Conservation (phyloP, 2,888 invertebrate species). For the Apamea anceps region DNA sequence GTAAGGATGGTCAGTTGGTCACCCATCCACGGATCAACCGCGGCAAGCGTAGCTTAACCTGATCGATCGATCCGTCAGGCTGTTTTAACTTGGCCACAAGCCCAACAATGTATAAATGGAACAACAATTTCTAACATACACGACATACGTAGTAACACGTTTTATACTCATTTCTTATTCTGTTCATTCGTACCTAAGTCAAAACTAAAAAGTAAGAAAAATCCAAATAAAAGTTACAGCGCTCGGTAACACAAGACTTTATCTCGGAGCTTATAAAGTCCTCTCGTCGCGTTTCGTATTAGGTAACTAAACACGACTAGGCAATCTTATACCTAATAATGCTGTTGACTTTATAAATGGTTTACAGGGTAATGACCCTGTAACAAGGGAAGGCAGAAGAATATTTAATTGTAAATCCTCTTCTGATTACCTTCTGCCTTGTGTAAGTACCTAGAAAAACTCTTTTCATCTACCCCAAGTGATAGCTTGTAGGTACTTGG, state of each 20-base stretch:
- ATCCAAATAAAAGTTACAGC: not conserved
- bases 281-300: conserved; percentile 29
- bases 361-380: conserved; percentile 24
- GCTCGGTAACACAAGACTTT: conserved; percentile 39
- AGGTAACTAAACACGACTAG: conserved; percentile 33
- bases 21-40: no score
- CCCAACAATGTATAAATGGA: not conserved
- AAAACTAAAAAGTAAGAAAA: no score
- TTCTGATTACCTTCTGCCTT: no score
- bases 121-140: not conserved
- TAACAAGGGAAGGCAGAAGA: not conserved
- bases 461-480: no score
- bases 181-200: not conserved
- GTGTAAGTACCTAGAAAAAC: not conserved
- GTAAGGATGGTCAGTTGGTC: no score
- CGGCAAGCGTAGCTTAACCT: no score
- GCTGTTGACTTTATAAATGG: conserved; percentile 13
- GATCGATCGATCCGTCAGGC: no score
- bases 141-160: not conserved
- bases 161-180: not conserved
- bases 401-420: not conserved
- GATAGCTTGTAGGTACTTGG: no score
- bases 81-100: no score
- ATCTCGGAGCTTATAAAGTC: conserved; percentile 30
- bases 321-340: conserved; percentile 5